A percentile compares a stretch with the other conserved stretches of the same genome.
phyloP scores from a whole-genome alignment of 2,888 invertebrate genomes.

The Scrobipalpa atriplicella region DNA sequence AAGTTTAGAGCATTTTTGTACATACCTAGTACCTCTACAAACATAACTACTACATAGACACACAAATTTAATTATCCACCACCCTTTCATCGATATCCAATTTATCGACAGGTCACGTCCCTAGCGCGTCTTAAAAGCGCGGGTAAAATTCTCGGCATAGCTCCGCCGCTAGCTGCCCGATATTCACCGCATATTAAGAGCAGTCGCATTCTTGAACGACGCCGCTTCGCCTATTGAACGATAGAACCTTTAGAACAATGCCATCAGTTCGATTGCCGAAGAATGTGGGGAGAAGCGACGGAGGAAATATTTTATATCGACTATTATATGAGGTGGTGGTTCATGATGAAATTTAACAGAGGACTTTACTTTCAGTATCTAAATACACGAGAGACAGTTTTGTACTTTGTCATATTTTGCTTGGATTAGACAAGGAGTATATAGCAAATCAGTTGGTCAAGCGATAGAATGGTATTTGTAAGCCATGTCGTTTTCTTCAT shows the following conservation, averaged over 20 bases:
- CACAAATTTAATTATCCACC: neutral
- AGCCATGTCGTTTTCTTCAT: too few species aligned
- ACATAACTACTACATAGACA: neutral
- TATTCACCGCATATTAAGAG: constrained; percentile 65
- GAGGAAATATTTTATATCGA: constrained; percentile 14
- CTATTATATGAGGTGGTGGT: neutral
- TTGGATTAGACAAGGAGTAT: too few species aligned
- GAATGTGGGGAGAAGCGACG: constrained; percentile 27
- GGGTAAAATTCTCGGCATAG: constrained; percentile 60
- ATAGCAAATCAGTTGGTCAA: too few species aligned
- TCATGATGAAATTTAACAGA: constrained; percentile 6
- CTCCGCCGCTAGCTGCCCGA: constrained; percentile 44
- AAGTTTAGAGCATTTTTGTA: too few species aligned
- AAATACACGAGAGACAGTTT: too few species aligned
- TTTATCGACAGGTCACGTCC: constrained; percentile 47
- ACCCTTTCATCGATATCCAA: constrained; percentile 44
- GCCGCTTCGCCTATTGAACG: constrained; percentile 39
- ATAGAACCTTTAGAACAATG: constrained; percentile 50
- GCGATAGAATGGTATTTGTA: too few species aligned
- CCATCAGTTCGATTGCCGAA: constrained; percentile 42
- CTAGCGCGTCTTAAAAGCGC: constrained; percentile 46
- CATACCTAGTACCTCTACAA: too few species aligned
- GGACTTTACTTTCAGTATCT: constrained; percentile 11
- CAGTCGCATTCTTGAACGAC: constrained; percentile 43
- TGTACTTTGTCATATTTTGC: too few species aligned